phyloP scores from a whole-genome alignment of 2,113 vertebrate genomes.

The Butorides virescens region DNA sequence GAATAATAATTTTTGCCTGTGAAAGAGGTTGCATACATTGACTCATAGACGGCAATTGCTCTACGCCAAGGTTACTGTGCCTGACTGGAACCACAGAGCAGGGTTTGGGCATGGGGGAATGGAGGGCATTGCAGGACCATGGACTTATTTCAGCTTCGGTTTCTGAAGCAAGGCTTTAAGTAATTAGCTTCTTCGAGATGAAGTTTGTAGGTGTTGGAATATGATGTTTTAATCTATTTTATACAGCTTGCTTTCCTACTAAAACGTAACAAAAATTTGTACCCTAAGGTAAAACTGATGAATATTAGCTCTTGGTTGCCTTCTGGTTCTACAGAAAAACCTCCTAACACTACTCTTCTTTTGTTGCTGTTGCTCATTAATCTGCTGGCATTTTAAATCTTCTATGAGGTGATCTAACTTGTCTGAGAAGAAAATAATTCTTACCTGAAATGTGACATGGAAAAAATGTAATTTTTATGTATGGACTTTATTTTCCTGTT shows the following conservation, averaged over 20 bases:
- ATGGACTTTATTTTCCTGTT: neutral
- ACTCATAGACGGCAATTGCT: neutral
- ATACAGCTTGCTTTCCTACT: neutral
- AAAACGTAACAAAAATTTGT: neutral
- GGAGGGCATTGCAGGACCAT: rapidly evolving
- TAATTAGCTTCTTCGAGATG: neutral
- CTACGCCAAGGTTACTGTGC: neutral
- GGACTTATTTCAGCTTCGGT: neutral
- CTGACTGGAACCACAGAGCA: neutral
- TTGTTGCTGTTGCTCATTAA: neutral
- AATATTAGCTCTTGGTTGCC: neutral
- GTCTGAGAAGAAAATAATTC: neutral
- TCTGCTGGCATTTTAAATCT: neutral
- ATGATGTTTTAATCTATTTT: neutral
- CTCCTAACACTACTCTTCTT: neutral
- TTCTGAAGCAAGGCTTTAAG: neutral
- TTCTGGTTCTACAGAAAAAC: neutral
- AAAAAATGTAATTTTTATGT: neutral
- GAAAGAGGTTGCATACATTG: neutral
- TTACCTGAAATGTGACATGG: neutral
- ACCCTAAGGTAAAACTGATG: neutral
- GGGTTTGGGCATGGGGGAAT: neutral
- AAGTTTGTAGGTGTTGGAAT: neutral
- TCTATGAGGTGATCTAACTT: neutral
- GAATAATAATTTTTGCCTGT: neutral